Evolutionary conservation across 2,113 vertebrate species (phyloP), one percentile per base, ranked within the genome.

Genomic region (Forbesichthys agassizii): DNA sequence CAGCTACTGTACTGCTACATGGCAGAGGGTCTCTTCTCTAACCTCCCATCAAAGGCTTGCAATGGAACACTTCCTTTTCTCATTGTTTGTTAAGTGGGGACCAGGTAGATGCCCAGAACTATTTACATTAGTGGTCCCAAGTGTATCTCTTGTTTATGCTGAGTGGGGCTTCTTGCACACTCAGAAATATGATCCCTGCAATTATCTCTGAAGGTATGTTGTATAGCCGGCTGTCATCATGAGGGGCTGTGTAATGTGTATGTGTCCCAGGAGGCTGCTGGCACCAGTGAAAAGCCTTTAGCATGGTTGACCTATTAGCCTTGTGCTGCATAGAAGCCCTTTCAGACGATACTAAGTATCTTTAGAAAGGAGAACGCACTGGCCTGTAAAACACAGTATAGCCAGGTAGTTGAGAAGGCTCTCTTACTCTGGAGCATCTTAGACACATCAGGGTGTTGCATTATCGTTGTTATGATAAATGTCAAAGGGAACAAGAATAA

Each of bases 131-230:
- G 46, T 36, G 46, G 69, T 78, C 79, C 69, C 64, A 63, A 64
- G 69, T 64, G 67, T 74, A 53, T 70, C 14, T 60, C 14, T 63
- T 80, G 62, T 81, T 72, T 61, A 61, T 68, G 53, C 52, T 60
- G 59, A n/a, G 55, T 61, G 18, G 49, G 33, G 46, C 27, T 65
- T 58, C 69, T 14, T 49, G 55, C 48, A 59, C 64, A 52, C 51
- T 42, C 27, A 49, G 75, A 85, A 88, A 89, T 80, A 66, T 71
- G 74, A 86, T 79, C 73, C 20, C 53, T 65, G 74, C 65, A 81
- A 85, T 86, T 77, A 76, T 84, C 71, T 14, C 70, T 57, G 69
- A 86, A 55, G 64, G 71, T 75, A 79, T 71, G 76, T 55, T 63
- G 33, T 73, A 73, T 75, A 65, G 73, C 72, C 77, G 47, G 53